Evolutionary conservation across 92 coral and sea anemone species (phyloP).

Genomic region (Palythoa heliodiscus): DNA sequence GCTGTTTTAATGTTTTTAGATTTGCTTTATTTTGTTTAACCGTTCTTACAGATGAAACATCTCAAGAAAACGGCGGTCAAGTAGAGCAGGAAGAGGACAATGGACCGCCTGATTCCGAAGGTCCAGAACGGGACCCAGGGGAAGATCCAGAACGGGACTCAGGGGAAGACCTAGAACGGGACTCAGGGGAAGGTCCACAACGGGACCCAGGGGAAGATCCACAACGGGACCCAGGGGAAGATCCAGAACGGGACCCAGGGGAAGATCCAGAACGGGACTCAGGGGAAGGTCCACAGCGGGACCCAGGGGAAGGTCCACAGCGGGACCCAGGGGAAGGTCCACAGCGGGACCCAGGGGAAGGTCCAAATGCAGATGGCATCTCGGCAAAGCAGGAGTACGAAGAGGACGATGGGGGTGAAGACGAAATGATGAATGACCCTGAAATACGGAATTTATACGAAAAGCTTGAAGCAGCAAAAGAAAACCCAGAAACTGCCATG

Average conservation of each 20-base stretch:
- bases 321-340: not conserved
- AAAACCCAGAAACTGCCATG: not conserved
- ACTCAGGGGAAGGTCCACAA: no score
- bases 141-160: no score
- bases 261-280: no score
- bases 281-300: no score
- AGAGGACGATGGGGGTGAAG: conserved; percentile 25
- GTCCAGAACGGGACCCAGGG: conserved; percentile 36
- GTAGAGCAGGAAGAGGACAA: conserved; percentile 35
- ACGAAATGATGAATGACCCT: conserved; percentile 18
- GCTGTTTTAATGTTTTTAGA: not conserved
- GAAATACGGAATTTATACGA: not conserved
- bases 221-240: not conserved
- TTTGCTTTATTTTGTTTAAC: not conserved
- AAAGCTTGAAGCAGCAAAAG: conserved; percentile 10
- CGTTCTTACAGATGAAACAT: not conserved
- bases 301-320: conserved; percentile 14
- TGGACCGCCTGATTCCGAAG: conserved; percentile 35
- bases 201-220: conserved; percentile 5
- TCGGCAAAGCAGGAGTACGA: not conserved
- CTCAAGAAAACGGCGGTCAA: conserved; percentile 1
- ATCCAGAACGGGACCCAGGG: no score
- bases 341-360: conserved; percentile 13
- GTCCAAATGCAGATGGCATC: conserved; percentile 4
- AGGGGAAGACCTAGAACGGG: no score